Base-by-base conservation (phyloP, 1,140 invertebrate genomes). In the Ceratina japonica region DNA sequence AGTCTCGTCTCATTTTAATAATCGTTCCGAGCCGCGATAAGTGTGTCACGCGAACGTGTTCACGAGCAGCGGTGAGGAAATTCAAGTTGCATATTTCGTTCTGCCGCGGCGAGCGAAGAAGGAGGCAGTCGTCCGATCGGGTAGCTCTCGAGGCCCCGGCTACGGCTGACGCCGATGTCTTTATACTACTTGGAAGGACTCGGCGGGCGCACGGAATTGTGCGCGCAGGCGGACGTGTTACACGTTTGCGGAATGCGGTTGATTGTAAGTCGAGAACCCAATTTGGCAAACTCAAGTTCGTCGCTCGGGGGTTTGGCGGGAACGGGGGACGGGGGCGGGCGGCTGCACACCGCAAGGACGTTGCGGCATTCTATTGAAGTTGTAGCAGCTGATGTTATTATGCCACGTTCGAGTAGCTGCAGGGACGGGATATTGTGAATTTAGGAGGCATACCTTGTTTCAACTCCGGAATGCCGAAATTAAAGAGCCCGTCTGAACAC, bases 191-290 rank as follows among this genome's bases (percentile, higher is more conserved):
- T 63, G 24, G 52, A 27, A 52, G 54, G 27, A 68, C 31, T 59
- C 65, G 52, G 22, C 37, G 54, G 37, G 68, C 31, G 54, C 65
- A 8, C 44, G 54, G 54, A 82, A 85, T 85, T 77, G 81, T 82
- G 68, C 68, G 56, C 81, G 69, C 70, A 70, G 12, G 54, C 74
- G 61, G 63, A 76, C 71, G 66, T 75, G 74, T 82, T 83, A 80
- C 81, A 85, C 65, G 76, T 85, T 85, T 83, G 85, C 27, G 85
- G 73, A 86, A 86, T 86, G 84, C 71, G 83, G 72, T 85, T 85
- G 84, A 86, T 85, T 82, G 80, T 85, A 83, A 85, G 83, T 80
- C 77, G 76, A 75, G 84, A 86, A 85, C 71, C 83, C 85, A 86
- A 86, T 86, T 86, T 85, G 83, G 75, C 83, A 85, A 85, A 82